Percentiles rank a stretch among this genome's conserved stretches.
phyloP scores from a whole-genome alignment of 2,797 vertebrate species.

The Mycteria americana region DNA sequence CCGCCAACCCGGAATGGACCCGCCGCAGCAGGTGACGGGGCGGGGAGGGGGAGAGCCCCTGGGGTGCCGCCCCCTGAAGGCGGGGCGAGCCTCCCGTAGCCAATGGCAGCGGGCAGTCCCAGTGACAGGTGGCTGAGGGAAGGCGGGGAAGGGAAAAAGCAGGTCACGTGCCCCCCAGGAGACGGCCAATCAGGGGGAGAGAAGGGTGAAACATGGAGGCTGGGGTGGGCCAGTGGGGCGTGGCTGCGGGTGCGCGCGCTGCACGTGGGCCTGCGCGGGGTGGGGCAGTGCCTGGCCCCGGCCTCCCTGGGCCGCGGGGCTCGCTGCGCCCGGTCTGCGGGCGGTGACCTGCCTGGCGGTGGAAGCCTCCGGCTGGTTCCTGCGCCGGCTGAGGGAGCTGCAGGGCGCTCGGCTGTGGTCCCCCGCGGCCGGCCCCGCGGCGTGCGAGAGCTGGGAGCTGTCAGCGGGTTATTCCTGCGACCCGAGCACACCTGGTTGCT shows the following conservation, averaged over 20 bases:
- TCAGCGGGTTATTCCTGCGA: neutral
- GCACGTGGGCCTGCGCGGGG: neutral
- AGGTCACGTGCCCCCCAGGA: neutral
- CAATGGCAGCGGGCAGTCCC: neutral
- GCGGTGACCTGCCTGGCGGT: too few relatives aligned
- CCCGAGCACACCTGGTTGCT: too few relatives aligned
- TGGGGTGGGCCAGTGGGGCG: neutral
- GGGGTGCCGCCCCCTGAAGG: neutral
- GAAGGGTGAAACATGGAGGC: rapidly evolving
- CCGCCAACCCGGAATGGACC: neutral
- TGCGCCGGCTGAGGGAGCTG: neutral
- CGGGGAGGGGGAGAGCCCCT: neutral
- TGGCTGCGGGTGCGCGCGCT: too few relatives aligned
- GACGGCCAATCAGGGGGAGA: neutral
- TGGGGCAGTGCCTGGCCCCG: too few relatives aligned
- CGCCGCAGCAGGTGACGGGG: neutral
- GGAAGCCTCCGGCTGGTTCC: neutral
- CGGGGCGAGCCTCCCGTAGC: neutral
- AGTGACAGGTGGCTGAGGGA: neutral
- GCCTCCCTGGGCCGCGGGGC: neutral
- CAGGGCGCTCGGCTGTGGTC: too few relatives aligned
- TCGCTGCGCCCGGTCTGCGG: too few relatives aligned
- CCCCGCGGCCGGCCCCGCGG: too few relatives aligned
- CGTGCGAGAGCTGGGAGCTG: too few relatives aligned
- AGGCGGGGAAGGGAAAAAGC: neutral